Evolutionary conservation across 2,113 vertebrate species (phyloP), one percentile per base, ranked within the genome.

Genomic region (Lontra canadensis): DNA sequence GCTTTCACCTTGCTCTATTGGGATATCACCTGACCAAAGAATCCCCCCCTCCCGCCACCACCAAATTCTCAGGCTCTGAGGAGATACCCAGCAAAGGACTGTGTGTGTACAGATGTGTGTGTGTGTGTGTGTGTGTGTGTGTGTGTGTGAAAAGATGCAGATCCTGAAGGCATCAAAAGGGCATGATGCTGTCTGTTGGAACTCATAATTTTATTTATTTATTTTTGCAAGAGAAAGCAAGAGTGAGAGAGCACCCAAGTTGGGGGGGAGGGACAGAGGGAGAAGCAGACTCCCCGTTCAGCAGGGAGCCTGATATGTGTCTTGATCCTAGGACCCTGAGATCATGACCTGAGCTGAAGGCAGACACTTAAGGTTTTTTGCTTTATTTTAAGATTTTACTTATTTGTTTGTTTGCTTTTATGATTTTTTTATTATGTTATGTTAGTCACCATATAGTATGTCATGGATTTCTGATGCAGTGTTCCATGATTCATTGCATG

Each of bases 31-130:
- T 49, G 55, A 42, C 36, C 63, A 44, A 85, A 88, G 79, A 84
- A 73, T 3, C 0, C 31, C 0, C 25, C 44, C 31, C 0, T 20
- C 44, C 8, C 55, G 1, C 49, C 7, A 7, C 55, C 18, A 6
- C 39, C 36, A 61, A 91, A 34, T 63, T 71, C 65, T 52, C 78
- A 79, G 49, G 31, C 29, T 44, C 74, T 11, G 69, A 80, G 67
- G 49, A 76, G 3, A 20, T 61, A 39, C 6, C 23, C 6, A 23
- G 20, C 4, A 11, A 10, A 36, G 20, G 21, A 9, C 21, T 63
- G 55, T 42, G 61, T 39, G 63, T 44, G n/a, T 21, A 79, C 44
- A 71, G 5, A 20, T 4, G 21, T 17, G 11, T 39, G 11, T n/a
- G 63, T n/a, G 4, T 12, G 49, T 25, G 39, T 12, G 49, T 25